Percentiles rank a stretch among this genome's conserved stretches.
These are phyloP conservation scores for Mycetomoellerius zeteki DNA, from an alignment of 1,140 invertebrate species.

Conservation along the genomic window DNA sequence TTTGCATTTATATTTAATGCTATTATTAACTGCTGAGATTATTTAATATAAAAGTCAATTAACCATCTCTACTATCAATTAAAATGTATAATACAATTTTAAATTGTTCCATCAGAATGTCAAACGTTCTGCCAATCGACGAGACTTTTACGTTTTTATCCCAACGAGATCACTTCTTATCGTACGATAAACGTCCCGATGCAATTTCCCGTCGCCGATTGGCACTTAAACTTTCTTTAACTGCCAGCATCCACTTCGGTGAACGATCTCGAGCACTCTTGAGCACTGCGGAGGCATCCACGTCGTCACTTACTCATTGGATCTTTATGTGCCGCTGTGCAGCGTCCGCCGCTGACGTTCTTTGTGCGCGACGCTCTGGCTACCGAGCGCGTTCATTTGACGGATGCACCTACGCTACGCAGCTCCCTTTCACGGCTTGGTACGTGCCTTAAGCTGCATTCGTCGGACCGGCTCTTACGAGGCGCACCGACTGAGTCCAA, in stretches of 20 bases:
- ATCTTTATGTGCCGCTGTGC: conserved; percentile 58
- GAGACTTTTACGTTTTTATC: conserved; percentile 24
- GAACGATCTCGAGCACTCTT: conserved; percentile 59
- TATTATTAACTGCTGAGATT: neutral
- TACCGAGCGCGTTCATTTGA: conserved; percentile 56
- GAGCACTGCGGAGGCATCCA: conserved; percentile 48
- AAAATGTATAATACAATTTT: neutral
- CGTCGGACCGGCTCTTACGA: conserved; percentile 62
- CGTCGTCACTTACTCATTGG: conserved; percentile 67
- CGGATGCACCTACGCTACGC: conserved; percentile 66
- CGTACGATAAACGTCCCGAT: conserved; percentile 43
- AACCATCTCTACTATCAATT: neutral
- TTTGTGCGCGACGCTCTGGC: conserved; percentile 45
- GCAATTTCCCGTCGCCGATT: conserved; percentile 57
- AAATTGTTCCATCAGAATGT: conserved; percentile 1
- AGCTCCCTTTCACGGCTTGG: conserved; percentile 62
- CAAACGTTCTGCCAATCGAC: too few species aligned
- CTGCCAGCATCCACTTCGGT: conserved; percentile 62
- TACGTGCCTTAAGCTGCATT: conserved; percentile 74
- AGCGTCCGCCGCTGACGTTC: conserved; percentile 45
- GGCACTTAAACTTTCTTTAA: conserved; percentile 63
- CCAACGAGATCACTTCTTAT: conserved; percentile 35
- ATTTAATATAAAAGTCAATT: conserved; percentile 13
- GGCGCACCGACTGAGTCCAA: conserved; percentile 74
- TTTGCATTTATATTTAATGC: neutral